Base-by-base conservation (phyloP, 2,113 vertebrate genomes). In the Condylura cristata region DNA sequence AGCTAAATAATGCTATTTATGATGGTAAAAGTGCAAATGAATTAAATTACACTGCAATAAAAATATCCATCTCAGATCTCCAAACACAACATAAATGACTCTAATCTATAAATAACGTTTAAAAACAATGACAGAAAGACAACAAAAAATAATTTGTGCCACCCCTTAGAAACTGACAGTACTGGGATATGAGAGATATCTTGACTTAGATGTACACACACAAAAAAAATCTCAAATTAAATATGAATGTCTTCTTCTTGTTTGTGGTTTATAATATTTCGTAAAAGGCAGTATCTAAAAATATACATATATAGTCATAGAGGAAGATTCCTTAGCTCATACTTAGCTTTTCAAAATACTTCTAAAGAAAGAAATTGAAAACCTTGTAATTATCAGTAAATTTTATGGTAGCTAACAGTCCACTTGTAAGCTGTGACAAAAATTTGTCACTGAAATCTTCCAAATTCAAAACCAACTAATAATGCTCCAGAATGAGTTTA, bases 1-100 rank as follows among this genome's bases (percentile, higher is more conserved):
- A 82, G 39, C 56, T 83, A 84, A 90, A 78, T 66, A 84, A 94
- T 82, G 22, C 68, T 41, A 4, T 86, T 93, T 72, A 82, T 66
- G 65, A 78, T 61, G 60, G 85, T 46, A 72, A 89, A 93, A 89
- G 53, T 28, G 37, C 17, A 72, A 86, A 91, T 41, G 51, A 56
- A 76, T 85, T 46, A 37, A 70, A 81, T 80, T 56, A 78, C 72
- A 82, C 72, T 30, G n/a, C 34, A 78, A 89, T 61, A 81, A 89
- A 81, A 89, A 58, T 20, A 66, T 30, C 58, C n/a, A 76, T 17
- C 75, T 74, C 66, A 93, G 68, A 81, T 61, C 86, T 10, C 53
- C 41, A 93, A 91, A 71, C 10, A 34, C 41, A 82, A 72, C 37
- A 91, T 10, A 89, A 93, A 89, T 61, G 32, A 39, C 76, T 48